Conservation (phyloP, 1,140 invertebrate genomes). For the Diorhabda sublineata region DNA sequence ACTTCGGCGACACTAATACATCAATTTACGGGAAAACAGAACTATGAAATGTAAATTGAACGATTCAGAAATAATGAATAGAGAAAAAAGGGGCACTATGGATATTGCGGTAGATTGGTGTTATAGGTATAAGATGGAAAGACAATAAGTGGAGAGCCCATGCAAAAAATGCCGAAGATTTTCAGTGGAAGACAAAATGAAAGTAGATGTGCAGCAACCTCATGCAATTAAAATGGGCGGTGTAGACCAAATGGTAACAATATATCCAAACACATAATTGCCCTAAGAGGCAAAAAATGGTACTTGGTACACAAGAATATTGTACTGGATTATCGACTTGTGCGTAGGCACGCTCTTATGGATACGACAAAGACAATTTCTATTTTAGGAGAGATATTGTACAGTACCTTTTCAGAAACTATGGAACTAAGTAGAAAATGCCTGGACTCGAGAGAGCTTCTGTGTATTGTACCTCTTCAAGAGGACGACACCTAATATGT, state of each 20-base stretch:
- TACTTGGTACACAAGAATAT: neutral
- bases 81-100: neutral
- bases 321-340: too few species aligned
- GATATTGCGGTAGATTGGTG: neutral
- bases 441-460: neutral
- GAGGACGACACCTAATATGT: neutral
- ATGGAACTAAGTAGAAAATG: neutral
- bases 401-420: neutral
- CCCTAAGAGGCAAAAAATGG: neutral
- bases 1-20: too few species aligned
- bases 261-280: neutral
- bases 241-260: neutral
- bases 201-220: neutral
- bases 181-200: neutral
- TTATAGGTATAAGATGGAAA: neutral
- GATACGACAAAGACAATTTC: neutral
- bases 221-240: neutral
- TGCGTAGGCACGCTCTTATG: too few species aligned
- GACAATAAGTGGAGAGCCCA: neutral
- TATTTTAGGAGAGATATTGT: neutral
- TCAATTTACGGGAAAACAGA: too few species aligned
- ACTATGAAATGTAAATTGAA: neutral
- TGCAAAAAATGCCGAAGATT: neutral
- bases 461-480: neutral
- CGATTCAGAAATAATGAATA: neutral